Conservation (phyloP, 2,888 invertebrate species). For the Rhagonycha fulva region DNA sequence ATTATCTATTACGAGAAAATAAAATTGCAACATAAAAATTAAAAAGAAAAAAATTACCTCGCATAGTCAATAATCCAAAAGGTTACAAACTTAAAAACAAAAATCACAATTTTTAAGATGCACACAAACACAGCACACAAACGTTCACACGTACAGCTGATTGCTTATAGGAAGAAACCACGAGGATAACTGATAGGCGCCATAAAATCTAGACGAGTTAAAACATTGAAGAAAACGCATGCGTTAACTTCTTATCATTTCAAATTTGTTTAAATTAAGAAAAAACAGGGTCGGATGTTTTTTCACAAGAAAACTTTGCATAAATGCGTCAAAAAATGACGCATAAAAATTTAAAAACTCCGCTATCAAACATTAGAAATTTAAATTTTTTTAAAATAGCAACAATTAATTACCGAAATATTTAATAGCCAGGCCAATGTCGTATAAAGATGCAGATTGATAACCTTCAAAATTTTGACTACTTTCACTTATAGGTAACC, state of each 20-base stretch:
- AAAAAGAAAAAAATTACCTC: not conserved
- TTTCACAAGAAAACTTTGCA: not conserved
- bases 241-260: constrained; percentile 16
- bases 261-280: constrained; percentile 24
- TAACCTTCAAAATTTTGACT: not conserved
- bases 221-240: constrained; percentile 13
- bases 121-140: not conserved
- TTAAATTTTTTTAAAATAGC: not conserved
- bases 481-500: not conserved
- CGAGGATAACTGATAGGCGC: not conserved
- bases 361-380: not conserved
- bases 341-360: not conserved
- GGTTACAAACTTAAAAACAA: not conserved
- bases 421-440: not conserved
- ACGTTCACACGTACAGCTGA: not conserved
- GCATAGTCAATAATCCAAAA: not conserved
- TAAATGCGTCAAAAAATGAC: not conserved
- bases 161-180: not conserved
- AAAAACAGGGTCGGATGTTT: not conserved
- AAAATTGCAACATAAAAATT: not conserved
- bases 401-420: not conserved
- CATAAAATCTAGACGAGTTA: not conserved
- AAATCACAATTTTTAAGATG: not conserved
- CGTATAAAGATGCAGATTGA: not conserved
- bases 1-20: not conserved